Conservation (phyloP, 2,113 vertebrate species). For the Actinemys pallida region DNA sequence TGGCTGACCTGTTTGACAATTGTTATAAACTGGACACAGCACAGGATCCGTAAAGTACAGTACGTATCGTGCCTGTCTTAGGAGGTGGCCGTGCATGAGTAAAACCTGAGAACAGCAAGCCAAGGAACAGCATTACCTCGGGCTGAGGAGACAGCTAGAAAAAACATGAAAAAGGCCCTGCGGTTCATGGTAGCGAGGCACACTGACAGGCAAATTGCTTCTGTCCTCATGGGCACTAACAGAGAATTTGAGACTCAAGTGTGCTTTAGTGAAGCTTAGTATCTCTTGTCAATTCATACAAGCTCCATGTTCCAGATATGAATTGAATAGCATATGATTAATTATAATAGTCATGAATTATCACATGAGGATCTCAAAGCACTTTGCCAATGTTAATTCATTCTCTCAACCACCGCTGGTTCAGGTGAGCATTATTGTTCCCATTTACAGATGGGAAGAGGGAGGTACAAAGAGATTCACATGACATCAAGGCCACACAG, state of each 20-base stretch:
- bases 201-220: neutral
- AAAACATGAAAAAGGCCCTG: neutral
- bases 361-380: neutral
- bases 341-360: fast-evolving
- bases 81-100: neutral
- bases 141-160: neutral
- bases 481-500: too few species aligned
- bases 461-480: neutral
- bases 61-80: neutral
- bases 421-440: neutral
- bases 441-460: fast-evolving
- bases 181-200: neutral
- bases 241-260: neutral
- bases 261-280: neutral
- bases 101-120: neutral
- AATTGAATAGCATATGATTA: neutral
- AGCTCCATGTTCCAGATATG: neutral
- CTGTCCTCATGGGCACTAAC: neutral
- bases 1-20: neutral
- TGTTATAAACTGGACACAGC: neutral
- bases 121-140: neutral
- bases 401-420: neutral
- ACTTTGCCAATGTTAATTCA: neutral
- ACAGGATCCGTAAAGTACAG: neutral
- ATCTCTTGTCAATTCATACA: fast-evolving